Percentiles rank a stretch among this genome's conserved stretches.
Evolutionary conservation across 2,113 vertebrate species (phyloP).

Genomic region (Trematocara nigrifrons): DNA sequence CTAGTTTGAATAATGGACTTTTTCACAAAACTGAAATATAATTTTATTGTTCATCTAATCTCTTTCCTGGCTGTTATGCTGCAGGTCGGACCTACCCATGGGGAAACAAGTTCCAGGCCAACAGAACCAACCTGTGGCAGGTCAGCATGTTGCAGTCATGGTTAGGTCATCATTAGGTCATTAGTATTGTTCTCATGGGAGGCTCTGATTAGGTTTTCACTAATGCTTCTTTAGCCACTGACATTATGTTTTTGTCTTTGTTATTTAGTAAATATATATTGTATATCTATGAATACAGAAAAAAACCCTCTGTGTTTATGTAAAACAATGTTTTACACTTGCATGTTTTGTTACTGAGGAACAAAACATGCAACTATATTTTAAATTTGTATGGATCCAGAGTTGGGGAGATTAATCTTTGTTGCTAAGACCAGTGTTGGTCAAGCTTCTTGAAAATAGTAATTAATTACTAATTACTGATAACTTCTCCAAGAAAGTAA

Average conservation of each 20-base stretch:
- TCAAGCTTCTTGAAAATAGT: neutral
- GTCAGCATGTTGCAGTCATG: constrained; percentile 52
- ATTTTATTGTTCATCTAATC: neutral
- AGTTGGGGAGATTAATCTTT: neutral
- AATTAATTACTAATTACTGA: neutral
- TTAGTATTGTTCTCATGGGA: neutral
- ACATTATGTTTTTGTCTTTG: neutral
- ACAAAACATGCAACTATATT: neutral
- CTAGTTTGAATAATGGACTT: neutral
- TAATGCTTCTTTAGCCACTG: neutral
- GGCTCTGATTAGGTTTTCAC: neutral
- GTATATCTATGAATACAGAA: neutral
- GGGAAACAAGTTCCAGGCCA: constrained; percentile 89
- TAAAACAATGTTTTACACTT: neutral
- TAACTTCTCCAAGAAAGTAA: neutral
- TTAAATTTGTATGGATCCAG: neutral
- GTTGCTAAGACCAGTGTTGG: neutral
- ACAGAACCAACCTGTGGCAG: constrained; percentile 94
- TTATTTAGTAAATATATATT: neutral
- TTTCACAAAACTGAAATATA: neutral
- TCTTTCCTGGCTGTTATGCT: neutral
- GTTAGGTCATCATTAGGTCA: neutral
- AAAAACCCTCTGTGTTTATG: neutral
- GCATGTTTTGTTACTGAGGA: neutral
- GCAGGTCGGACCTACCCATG: constrained; percentile 88